A percentile compares a stretch with the other conserved stretches of the same genome.
These are phyloP conservation scores for Panorpa germanica DNA, from an alignment of 2,888 invertebrate genomes.

Conservation along the genomic window DNA sequence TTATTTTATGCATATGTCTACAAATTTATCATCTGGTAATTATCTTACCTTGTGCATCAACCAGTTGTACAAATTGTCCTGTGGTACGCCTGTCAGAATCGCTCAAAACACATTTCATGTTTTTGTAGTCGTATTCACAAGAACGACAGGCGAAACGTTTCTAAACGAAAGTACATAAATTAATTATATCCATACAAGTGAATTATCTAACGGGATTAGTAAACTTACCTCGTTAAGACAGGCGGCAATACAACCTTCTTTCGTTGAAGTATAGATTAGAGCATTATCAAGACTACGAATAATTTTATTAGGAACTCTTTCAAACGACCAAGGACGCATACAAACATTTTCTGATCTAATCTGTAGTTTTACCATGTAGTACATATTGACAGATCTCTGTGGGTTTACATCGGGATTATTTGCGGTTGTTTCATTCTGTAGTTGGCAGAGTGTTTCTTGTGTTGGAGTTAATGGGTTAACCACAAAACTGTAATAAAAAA, in stretches of 20 bases:
- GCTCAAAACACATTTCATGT: slow-evolving; percentile 77
- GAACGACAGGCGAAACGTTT: slow-evolving; percentile 83
- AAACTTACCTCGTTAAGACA: slow-evolving; percentile 68
- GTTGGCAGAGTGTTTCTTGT: slow-evolving; percentile 76
- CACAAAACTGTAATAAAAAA: slow-evolving; percentile 54
- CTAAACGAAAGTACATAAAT: slow-evolving; percentile 24
- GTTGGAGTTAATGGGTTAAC: slow-evolving; percentile 80
- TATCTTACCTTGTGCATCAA: slow-evolving; percentile 67
- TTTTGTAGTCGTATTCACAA: slow-evolving; percentile 85
- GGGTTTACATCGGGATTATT: slow-evolving; percentile 74
- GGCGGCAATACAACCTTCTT: slow-evolving; percentile 83
- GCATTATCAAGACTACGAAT: slow-evolving; percentile 81
- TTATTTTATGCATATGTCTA: too few relatives aligned
- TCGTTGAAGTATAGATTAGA: slow-evolving; percentile 81
- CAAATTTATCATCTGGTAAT: too few relatives aligned
- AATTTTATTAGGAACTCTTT: slow-evolving; percentile 82
- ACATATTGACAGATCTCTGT: slow-evolving; percentile 72
- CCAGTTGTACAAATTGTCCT: slow-evolving; percentile 74
- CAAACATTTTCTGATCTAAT: slow-evolving; percentile 84
- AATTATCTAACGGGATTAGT: background rate
- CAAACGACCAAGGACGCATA: slow-evolving; percentile 81
- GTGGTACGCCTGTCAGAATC: slow-evolving; percentile 79
- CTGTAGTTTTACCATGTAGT: slow-evolving; percentile 88
- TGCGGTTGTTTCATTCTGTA: slow-evolving; percentile 84
- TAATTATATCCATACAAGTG: slow-evolving; percentile 2